These are phyloP conservation scores for Desmophyllum pertusum DNA, from an alignment of 92 coral and sea anemone species.

Conservation along the genomic window DNA sequence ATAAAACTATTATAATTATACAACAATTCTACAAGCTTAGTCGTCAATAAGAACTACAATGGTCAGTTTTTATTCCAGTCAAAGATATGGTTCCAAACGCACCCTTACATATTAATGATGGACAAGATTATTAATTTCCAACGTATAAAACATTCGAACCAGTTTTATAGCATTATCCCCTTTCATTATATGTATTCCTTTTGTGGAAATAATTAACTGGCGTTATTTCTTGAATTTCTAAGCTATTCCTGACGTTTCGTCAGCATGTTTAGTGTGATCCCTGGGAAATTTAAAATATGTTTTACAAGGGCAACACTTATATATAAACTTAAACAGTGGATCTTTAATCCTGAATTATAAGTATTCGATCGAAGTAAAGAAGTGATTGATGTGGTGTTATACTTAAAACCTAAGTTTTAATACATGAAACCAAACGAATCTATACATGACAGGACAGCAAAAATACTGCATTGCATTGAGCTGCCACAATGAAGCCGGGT, in stretches of 20 bases:
- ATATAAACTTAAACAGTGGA: background rate
- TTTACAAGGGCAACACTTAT: background rate
- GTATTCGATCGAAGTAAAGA: background rate
- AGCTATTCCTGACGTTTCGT: background rate
- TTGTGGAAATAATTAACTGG: background rate
- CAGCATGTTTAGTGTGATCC: background rate
- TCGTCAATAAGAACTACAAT: background rate
- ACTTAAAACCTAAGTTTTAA: background rate
- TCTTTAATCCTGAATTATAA: background rate
- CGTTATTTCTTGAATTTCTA: background rate
- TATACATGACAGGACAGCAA: too few species aligned
- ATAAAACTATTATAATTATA: background rate
- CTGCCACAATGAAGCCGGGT: background rate
- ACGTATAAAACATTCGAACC: background rate
- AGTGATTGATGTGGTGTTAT: background rate
- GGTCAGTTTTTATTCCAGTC: background rate
- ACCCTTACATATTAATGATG: background rate
- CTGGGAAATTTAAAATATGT: background rate
- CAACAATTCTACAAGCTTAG: background rate
- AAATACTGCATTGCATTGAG: background rate
- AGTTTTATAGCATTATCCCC: background rate
- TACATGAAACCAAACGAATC: background rate
- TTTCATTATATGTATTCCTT: background rate
- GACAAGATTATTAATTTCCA: background rate
- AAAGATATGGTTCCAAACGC: background rate